Evolutionary conservation across 2,113 vertebrate species (phyloP).

Genomic region (Nesospiza acunhae): DNA sequence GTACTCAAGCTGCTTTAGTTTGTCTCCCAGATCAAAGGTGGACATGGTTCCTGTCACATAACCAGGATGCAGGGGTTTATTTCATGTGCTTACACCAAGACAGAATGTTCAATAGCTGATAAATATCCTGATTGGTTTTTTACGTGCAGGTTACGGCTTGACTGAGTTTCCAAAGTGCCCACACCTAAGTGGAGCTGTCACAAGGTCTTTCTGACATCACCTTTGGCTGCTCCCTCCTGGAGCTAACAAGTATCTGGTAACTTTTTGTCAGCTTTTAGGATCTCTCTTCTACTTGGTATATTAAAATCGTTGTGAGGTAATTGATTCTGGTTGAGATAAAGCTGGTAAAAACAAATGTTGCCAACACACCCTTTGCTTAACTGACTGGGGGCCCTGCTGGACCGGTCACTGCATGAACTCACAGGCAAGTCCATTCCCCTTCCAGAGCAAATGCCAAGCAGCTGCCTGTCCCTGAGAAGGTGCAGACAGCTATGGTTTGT

Average conservation of each 20-base stretch:
- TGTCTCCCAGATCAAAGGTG: neutral
- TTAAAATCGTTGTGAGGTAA: neutral
- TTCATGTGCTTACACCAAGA: neutral
- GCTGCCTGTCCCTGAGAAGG: neutral
- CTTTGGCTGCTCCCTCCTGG: neutral
- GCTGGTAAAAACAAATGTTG: neutral
- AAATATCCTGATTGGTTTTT: neutral
- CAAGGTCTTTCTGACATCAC: neutral
- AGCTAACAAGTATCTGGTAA: neutral
- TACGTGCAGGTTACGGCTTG: neutral
- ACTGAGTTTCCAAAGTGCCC: neutral
- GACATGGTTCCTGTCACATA: neutral
- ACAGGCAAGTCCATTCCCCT: fast-evolving
- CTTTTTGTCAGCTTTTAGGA: neutral
- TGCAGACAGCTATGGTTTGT: neutral
- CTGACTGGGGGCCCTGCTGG: neutral
- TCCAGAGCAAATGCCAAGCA: neutral
- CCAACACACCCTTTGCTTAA: neutral
- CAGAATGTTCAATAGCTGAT: neutral
- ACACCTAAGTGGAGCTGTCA: neutral
- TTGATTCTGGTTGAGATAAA: neutral
- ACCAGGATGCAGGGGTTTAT: neutral
- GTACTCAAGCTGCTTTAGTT: neutral
- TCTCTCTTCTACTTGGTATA: neutral
- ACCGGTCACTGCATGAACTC: fast-evolving